Percentiles rank a stretch among this genome's conserved stretches.
These are phyloP conservation scores for Vidua chalybeata DNA, from an alignment of 2,113 vertebrate genomes.

Conservation along the genomic window DNA sequence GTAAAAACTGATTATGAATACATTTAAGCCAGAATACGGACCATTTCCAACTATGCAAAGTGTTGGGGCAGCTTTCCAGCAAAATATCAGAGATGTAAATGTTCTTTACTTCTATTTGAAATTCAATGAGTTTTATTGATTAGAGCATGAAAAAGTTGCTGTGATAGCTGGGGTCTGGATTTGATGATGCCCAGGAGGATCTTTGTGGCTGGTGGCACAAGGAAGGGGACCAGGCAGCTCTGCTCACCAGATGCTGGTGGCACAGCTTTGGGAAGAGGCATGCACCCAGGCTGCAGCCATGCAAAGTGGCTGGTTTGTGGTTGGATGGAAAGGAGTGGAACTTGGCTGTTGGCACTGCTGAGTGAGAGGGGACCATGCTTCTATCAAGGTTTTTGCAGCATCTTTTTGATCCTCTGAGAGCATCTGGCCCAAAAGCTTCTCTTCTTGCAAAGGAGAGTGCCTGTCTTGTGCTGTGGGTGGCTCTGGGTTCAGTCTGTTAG, in stretches of 20 bases:
- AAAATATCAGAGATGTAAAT: not conserved
- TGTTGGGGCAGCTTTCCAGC: not conserved
- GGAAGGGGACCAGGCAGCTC: not conserved
- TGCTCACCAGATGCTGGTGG: rapidly evolving
- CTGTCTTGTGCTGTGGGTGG: not conserved
- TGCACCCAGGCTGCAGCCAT: rapidly evolving
- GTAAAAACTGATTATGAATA: not conserved
- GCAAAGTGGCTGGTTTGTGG: not conserved
- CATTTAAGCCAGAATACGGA: not conserved
- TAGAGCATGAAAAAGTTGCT: not conserved
- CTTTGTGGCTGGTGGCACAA: not conserved
- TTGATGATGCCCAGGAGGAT: not conserved
- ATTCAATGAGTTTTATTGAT: not conserved
- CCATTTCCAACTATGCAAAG: not conserved
- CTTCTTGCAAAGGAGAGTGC: not conserved
- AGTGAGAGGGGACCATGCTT: not conserved
- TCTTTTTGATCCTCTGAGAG: not conserved
- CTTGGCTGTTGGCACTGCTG: not conserved
- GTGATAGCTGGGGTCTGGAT: not conserved
- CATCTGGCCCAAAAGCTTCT: not conserved
- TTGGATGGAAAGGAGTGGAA: not conserved
- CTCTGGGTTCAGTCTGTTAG: not conserved
- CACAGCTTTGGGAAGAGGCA: not conserved
- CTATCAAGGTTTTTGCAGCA: not conserved
- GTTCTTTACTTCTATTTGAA: not conserved